Evolutionary conservation across 2,888 invertebrate genomes (phyloP).

Genomic region (Didymodactylos carnosus): DNA sequence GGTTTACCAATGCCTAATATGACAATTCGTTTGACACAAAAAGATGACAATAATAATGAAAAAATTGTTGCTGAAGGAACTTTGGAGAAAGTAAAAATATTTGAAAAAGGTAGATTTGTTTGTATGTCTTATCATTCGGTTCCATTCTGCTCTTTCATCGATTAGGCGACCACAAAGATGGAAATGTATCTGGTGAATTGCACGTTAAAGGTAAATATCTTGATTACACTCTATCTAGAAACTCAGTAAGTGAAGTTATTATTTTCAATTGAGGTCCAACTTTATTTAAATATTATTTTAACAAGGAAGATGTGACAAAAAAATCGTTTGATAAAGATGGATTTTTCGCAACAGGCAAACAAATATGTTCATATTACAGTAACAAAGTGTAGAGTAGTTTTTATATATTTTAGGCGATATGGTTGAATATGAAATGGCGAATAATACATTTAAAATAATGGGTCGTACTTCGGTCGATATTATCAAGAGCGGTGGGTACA

Average conservation of each 20-base stretch:
- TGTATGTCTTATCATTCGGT: too few species aligned
- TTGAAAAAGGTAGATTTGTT: neutral
- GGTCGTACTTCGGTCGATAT: constrained; percentile 65
- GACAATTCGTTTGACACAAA: constrained; percentile 23
- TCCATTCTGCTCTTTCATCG: too few species aligned
- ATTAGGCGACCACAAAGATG: too few species aligned
- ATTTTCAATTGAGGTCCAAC: too few species aligned
- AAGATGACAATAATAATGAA: neutral
- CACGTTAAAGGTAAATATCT: too few species aligned
- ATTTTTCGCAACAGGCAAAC: constrained; percentile 63
- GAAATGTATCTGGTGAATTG: neutral
- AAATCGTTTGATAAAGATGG: constrained; percentile 55
- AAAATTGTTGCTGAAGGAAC: neutral
- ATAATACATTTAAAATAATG: constrained; percentile 49
- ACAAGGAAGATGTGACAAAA: constrained; percentile 49
- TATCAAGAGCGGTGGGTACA: constrained; percentile 67
- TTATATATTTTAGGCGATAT: constrained; percentile 45
- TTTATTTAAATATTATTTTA: constrained; percentile 59
- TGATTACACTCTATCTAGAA: too few species aligned
- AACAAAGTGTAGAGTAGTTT: too few species aligned
- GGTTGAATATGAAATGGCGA: constrained; percentile 41
- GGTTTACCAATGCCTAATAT: constrained; percentile 48
- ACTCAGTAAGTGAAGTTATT: too few species aligned
- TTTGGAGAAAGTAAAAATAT: neutral
- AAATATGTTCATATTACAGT: neutral